Evolutionary conservation across 2,888 invertebrate genomes (phyloP).

Genomic region (Resseliella maxima): DNA sequence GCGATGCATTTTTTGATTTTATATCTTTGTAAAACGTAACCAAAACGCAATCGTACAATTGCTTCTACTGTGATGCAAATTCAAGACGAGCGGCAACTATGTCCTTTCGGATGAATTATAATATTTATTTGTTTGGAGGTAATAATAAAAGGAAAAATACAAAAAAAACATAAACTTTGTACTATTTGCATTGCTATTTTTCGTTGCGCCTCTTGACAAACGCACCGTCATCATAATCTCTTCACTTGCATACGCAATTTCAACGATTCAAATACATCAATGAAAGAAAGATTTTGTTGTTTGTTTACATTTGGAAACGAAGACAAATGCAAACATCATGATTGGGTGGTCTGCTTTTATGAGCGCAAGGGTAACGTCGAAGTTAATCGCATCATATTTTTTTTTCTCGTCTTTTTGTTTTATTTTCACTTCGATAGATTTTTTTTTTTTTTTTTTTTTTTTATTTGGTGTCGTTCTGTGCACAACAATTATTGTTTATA

Average conservation of each 20-base stretch:
- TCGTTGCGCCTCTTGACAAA: conserved; percentile 21
- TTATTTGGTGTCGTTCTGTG: background rate
- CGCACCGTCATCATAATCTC: background rate
- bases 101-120: conserved; percentile 30
- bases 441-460: background rate
- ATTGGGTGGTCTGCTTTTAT: conserved; percentile 47
- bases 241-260: background rate
- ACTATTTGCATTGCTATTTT: conserved; percentile 51
- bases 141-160: background rate
- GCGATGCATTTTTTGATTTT: background rate
- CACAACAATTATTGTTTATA: conserved; percentile 38
- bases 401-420: background rate
- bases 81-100: conserved; percentile 21
- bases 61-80: background rate
- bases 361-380: conserved; percentile 10
- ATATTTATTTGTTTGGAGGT: background rate
- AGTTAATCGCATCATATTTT: conserved; percentile 32
- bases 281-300: background rate
- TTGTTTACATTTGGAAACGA: conserved; percentile 23
- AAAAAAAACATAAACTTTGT: no score
- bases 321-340: conserved; percentile 50
- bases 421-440: background rate
- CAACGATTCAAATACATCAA: background rate
- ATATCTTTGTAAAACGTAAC: background rate
- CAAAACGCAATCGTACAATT: no score